Base-by-base conservation (phyloP, 1,140 invertebrate species). In the Bicyclus anynana region DNA sequence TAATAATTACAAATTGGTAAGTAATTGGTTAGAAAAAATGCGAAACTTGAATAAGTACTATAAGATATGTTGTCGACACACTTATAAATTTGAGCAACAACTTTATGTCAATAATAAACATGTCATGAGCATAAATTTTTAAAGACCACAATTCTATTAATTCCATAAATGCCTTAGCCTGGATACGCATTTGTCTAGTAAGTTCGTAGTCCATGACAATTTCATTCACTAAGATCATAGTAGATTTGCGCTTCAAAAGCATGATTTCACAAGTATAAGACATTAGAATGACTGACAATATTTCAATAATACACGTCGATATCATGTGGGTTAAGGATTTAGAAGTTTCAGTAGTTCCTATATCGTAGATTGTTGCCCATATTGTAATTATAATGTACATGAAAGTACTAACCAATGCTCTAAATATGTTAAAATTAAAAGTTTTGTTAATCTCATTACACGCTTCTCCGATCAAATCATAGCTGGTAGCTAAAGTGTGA, bases 71-170 rank as follows among this genome's bases (percentile, higher is more conserved):
- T n/a, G 42, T 46, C n/a, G 42, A 20, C 2, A 46, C 42, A 12
- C 42, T 46, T 46, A 46, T 46, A 46, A 46, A 46, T n/a, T 46
- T 46, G 9, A 46, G 18, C 7, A 21, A 21, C n/a, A 46, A 46
- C 42, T 46, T 46, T 9, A 46, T 21, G 14, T 46, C 42, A 12
- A 46, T 21, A 46, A 18, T 4, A 46, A 46, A 21, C 42, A 46
- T 46, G 14, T 46, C 42, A 12, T 46, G 21, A 1, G 42, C 42
- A 46, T 2, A 46, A 21, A 46, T 46, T 12, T 46, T 3, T 46
- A 46, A 21, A 5, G 42, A 18, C 42, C 37, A 40, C 4, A 40
- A 12, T 40, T 40, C 37, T 3, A 40, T 40, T 40, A 40, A 16
- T 5, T 40, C 37, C 37, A 40, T 40, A 16, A 40, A 40, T 16